Percentiles rank a stretch among this genome's conserved stretches.
Evolutionary conservation across 2,797 vertebrate genomes (phyloP).

Genomic region (Podargus strigoides): DNA sequence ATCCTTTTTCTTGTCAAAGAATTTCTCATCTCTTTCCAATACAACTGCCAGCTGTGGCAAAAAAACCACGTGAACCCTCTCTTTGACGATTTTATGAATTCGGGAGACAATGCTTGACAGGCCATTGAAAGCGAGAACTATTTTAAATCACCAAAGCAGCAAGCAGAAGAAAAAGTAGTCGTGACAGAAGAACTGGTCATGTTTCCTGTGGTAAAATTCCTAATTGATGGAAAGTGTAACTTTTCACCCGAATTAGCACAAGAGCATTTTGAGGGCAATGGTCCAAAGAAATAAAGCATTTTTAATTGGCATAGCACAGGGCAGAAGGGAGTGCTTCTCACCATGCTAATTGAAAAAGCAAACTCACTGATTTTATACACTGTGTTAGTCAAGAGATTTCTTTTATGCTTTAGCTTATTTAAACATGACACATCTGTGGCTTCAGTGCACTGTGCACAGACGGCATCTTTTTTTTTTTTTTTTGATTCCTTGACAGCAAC

Average conservation of each 20-base stretch:
- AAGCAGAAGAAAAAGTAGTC: not conserved
- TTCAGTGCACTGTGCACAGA: not conserved
- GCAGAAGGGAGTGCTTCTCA: not conserved
- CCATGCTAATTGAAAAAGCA: not conserved
- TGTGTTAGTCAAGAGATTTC: not conserved
- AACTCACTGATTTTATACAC: not conserved
- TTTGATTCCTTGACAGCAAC: slow-evolving; percentile 38
- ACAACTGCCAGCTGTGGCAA: not conserved
- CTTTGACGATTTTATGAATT: not conserved
- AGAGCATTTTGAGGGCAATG: not conserved
- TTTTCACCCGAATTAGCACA: not conserved
- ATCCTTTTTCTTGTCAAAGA: not conserved
- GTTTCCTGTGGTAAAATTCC: not conserved
- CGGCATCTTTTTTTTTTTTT: slow-evolving; percentile 43
- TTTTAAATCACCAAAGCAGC: not conserved
- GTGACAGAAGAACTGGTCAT: accelerated
- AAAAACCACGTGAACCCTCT: not conserved
- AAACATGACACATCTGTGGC: not conserved
- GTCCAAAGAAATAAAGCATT: not conserved
- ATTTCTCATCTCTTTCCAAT: not conserved
- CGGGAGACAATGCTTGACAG: accelerated
- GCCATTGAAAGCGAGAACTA: not conserved
- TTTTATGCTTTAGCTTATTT: not conserved
- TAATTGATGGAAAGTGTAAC: not conserved
- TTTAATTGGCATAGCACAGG: not conserved